A percentile compares a stretch with the other conserved stretches of the same genome.
These are phyloP conservation scores for Oncorhynchus tshawytscha DNA, from an alignment of 2,113 vertebrate genomes.

Conservation along the genomic window DNA sequence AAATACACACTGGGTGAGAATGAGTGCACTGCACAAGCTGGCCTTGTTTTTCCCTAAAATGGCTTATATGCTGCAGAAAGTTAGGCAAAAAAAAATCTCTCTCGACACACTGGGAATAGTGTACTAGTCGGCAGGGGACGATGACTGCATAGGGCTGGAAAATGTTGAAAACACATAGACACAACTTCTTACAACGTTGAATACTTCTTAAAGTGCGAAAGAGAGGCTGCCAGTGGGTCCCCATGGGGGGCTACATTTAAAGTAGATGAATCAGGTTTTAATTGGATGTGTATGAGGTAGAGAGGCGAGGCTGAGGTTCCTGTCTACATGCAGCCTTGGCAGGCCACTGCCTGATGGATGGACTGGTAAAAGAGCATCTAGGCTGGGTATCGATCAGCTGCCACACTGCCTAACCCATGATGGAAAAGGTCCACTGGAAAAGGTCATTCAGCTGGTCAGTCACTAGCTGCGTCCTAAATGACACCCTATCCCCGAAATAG, in stretches of 20 bases:
- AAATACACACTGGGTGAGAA: slow-evolving; percentile 45
- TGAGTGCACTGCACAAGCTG: slow-evolving; percentile 34
- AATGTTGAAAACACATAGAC: neutral
- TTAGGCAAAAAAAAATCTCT: slow-evolving; percentile 26
- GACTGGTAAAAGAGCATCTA: slow-evolving; percentile 18
- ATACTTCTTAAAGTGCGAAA: neutral
- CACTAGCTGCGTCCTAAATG: neutral
- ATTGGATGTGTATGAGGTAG: neutral
- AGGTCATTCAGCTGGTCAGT: slow-evolving; percentile 46
- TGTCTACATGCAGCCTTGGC: slow-evolving; percentile 30
- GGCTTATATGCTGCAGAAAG: slow-evolving; percentile 20
- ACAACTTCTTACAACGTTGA: neutral
- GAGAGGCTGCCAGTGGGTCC: neutral
- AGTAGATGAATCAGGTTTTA: neutral
- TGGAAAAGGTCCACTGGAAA: slow-evolving; percentile 44
- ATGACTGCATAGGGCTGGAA: neutral
- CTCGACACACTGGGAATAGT: neutral
- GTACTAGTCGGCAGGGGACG: neutral
- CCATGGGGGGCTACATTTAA: neutral
- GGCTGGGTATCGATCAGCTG: slow-evolving; percentile 51
- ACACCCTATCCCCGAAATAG: slow-evolving; percentile 10
- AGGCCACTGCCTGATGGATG: slow-evolving; percentile 53
- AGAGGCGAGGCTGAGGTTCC: neutral
- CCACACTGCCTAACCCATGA: slow-evolving; percentile 48
- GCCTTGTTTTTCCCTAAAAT: slow-evolving; percentile 56